phyloP scores from a whole-genome alignment of 1,140 invertebrate species.

The Hyles euphorbiae region DNA sequence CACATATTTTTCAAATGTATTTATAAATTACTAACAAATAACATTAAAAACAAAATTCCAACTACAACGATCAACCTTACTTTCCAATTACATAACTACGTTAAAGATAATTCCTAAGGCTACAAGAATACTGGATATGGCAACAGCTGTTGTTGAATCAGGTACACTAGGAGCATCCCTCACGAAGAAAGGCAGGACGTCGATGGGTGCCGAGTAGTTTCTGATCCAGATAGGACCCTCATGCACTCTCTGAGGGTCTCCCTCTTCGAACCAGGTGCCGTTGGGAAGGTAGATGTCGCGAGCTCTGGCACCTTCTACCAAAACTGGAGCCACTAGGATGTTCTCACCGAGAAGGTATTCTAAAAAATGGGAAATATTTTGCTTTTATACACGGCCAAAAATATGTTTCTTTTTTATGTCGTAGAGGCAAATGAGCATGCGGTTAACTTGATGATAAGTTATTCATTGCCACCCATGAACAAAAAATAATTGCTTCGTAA shows the following conservation, averaged over 20 bases:
- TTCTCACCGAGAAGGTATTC: constrained; percentile 90
- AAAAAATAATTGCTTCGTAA: too few species aligned
- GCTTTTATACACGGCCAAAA: too few species aligned
- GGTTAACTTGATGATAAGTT: too few species aligned
- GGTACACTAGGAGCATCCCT: constrained; percentile 21
- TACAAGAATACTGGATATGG: constrained; percentile 21
- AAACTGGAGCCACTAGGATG: constrained; percentile 90
- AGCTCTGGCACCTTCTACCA: constrained; percentile 78
- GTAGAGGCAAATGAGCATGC: too few species aligned
- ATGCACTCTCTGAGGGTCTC: constrained; percentile 56
- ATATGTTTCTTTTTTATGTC: too few species aligned
- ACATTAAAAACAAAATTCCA: too few species aligned
- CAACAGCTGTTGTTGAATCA: constrained; percentile 13
- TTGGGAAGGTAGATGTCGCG: constrained; percentile 87
- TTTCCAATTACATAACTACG: constrained; percentile 13
- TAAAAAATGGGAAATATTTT: constrained; percentile 54
- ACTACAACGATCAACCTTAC: too few species aligned
- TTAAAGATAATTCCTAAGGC: constrained; percentile 25
- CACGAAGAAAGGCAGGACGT: constrained; percentile 81
- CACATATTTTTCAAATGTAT: too few species aligned
- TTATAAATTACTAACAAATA: too few species aligned
- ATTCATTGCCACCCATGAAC: too few species aligned
- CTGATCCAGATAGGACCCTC: constrained; percentile 80
- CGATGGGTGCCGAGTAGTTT: constrained; percentile 81
- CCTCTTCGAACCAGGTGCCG: constrained; percentile 80